phyloP scores from a whole-genome alignment of 2,113 vertebrate species.

The Platycercus adscitus region DNA sequence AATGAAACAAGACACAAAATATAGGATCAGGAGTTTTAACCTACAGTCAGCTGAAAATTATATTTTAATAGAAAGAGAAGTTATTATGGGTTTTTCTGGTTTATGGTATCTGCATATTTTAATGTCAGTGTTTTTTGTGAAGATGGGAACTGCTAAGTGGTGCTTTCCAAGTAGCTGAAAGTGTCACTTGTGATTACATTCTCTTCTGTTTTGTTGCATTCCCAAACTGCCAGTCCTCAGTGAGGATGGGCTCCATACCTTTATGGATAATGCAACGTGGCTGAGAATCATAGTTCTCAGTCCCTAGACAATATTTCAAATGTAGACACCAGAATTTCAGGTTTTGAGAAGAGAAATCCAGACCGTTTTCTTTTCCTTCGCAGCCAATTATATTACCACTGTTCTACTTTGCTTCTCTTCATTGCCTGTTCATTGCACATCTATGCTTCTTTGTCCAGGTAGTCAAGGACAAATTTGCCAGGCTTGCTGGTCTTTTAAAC shows the following conservation, averaged over 20 bases:
- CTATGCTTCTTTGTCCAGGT: neutral
- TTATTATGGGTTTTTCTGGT: neutral
- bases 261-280: accelerated
- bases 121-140: neutral
- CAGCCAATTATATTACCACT: neutral
- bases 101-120: neutral
- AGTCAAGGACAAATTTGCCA: neutral
- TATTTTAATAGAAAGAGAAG: neutral
- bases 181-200: neutral
- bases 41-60: neutral
- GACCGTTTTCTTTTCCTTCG: accelerated
- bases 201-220: neutral
- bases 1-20: neutral
- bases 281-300: neutral
- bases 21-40: neutral
- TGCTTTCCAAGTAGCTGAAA: neutral
- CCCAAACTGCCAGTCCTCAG: neutral
- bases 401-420: neutral
- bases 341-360: neutral
- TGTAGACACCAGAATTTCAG: neutral
- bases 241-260: accelerated
- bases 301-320: neutral
- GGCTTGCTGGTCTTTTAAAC: neutral
- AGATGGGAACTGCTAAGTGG: neutral
- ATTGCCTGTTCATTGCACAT: neutral